Base-by-base conservation (phyloP, 2,888 invertebrate species). In the Cacoxenus indagator region DNA sequence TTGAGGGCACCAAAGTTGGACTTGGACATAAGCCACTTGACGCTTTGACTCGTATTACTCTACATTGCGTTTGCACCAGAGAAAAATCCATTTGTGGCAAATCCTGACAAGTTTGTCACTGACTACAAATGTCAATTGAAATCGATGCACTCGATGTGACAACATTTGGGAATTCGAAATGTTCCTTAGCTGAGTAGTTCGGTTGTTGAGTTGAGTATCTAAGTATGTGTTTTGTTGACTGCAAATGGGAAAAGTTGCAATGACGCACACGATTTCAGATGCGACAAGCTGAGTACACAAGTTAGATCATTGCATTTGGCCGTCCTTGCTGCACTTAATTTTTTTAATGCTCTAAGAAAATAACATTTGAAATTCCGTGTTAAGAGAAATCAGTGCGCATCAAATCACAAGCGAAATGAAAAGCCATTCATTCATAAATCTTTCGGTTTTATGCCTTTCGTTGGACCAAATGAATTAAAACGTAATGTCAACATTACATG, bases 401-500 rank as follows among this genome's bases (percentile, higher is more conserved):
- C 48, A 8, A 19, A 48, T 19, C 8, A 48, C 8, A 8, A n/a
- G 19, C n/a, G 17, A 17, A 51, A 51, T 51, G 22, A 22, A 51
- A 51, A 37, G 8, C 37, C 9, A 37, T 14, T 1, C 19, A 9
- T 9, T 51, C 51, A 19, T 51, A 51, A 51, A 51, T 51, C 51
- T 51, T 51, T 51, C 22, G 2, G 51, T 37, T 37, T 37, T 37
- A 17, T 17, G 48, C 11, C 19, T 11, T 51, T 22, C n/a, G 54
- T 57, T 57, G 17, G 5, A 57, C 29, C 37, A 61, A 61, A 61
- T 61, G 61, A 61, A 61, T 61, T 61, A 61, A 61, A 61, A 61
- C 43, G 37, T 61, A 43, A 61, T 61, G 61, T 61, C 61, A 61
- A 61, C 37, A 61, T 61, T 37, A 61, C 61, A 61, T 61, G 61